A percentile compares a stretch with the other conserved stretches of the same genome.
Evolutionary conservation across 2,888 invertebrate genomes (phyloP).

Genomic region (Agriopis marginaria): DNA sequence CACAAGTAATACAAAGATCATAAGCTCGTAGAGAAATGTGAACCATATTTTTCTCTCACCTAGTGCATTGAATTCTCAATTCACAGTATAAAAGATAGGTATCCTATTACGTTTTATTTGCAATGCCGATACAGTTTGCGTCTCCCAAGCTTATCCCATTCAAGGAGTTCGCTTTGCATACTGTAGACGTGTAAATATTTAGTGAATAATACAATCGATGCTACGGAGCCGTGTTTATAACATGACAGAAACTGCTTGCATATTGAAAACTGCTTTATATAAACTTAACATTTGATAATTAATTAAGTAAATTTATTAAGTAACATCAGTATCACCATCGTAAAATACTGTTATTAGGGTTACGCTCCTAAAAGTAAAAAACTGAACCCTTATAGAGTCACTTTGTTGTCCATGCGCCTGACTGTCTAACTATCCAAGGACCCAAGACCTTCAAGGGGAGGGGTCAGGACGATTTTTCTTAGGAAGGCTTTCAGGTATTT

Average conservation of each 20-base stretch:
- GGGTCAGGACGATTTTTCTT: no score
- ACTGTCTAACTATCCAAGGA: no score
- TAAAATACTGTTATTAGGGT: no score
- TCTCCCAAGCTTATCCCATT: constrained; percentile 33
- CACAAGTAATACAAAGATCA: background rate
- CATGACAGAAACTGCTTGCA: constrained; percentile 9
- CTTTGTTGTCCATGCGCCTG: no score
- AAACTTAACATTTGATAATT: background rate
- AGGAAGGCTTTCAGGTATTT: no score
- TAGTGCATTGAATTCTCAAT: constrained; percentile 18
- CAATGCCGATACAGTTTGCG: constrained; percentile 26
- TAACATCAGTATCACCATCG: background rate
- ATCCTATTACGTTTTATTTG: constrained; percentile 26
- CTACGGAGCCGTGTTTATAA: constrained; percentile 20
- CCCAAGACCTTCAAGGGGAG: no score
- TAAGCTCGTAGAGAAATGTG: background rate
- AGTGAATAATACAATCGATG: constrained; percentile 35
- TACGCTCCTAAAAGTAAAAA: no score
- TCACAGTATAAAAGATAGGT: constrained; percentile 21
- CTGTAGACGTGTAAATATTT: constrained; percentile 34
- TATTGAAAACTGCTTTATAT: constrained; percentile 7
- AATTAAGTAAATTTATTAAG: background rate
- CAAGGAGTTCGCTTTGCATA: constrained; percentile 29
- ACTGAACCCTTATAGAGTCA: no score
- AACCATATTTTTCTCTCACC: constrained; percentile 15